phyloP scores from a whole-genome alignment of 2,113 vertebrate species.

The Leucosticte australis region DNA sequence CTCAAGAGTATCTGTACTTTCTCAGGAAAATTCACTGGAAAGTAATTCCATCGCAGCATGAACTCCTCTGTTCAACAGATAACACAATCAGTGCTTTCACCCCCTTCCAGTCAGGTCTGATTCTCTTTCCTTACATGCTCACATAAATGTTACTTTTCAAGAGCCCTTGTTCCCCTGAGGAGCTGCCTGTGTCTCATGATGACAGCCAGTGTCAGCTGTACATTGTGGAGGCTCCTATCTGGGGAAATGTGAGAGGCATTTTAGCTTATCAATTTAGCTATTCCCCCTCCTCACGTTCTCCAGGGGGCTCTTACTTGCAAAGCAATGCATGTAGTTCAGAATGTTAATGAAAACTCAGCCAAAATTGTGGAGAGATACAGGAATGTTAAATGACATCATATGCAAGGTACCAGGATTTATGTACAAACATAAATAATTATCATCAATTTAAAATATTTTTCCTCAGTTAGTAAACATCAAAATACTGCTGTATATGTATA shows the following conservation, averaged over 20 bases:
- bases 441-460: background rate
- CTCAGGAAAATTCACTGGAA: background rate
- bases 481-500: background rate
- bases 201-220: conserved; percentile 64
- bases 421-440: background rate
- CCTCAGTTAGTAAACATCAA: background rate
- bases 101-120: background rate
- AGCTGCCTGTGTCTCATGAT: conserved; percentile 47
- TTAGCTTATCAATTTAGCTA: background rate
- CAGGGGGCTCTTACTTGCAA: conserved; percentile 12
- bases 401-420: background rate
- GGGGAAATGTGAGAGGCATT: conserved; percentile 54
- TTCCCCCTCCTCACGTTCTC: background rate
- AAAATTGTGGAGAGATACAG: background rate
- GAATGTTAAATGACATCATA: background rate
- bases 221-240: conserved; percentile 21
- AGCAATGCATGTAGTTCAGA: background rate
- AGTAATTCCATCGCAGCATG: background rate
- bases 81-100: background rate
- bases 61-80: background rate
- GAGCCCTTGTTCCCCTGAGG: background rate
- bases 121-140: background rate
- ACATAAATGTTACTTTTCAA: conserved; percentile 27
- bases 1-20: background rate
- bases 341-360: background rate